These are phyloP conservation scores for Cynaeus angustus DNA, from an alignment of 2,888 invertebrate species.

Conservation along the genomic window DNA sequence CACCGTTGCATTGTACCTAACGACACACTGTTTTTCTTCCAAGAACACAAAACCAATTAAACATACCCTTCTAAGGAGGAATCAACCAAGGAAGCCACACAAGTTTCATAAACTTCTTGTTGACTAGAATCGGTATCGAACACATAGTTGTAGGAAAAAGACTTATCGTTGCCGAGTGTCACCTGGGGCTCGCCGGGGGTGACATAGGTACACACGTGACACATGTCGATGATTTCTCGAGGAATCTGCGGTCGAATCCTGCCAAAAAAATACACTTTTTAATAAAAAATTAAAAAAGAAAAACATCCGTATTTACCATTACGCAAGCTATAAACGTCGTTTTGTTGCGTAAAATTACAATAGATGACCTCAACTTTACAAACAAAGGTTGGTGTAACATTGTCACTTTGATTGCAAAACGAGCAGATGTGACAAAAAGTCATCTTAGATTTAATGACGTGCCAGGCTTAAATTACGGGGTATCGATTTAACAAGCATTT, in stretches of 20 bases:
- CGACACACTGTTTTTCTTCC: background rate
- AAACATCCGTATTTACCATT: background rate
- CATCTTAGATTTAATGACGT: too few species aligned
- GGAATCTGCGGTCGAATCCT: conserved; percentile 97
- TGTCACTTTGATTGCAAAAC: conserved; percentile 19
- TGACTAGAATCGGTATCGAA: conserved; percentile 88
- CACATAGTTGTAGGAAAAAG: conserved; percentile 97
- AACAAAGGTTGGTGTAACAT: conserved; percentile 19
- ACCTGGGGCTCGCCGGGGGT: conserved; percentile 93
- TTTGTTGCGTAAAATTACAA: background rate
- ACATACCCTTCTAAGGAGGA: conserved; percentile 91
- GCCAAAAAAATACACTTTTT: conserved; percentile 62
- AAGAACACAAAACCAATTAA: background rate
- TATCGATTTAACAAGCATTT: too few species aligned
- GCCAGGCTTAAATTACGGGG: too few species aligned
- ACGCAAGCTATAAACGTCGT: background rate
- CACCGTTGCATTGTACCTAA: conserved; percentile 92
- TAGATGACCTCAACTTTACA: conserved; percentile 31
- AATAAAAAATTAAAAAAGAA: background rate
- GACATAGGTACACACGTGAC: conserved; percentile 93
- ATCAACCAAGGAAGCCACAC: conserved; percentile 90
- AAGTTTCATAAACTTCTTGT: conserved; percentile 85
- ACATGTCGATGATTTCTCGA: conserved; percentile 94
- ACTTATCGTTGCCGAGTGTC: conserved; percentile 92
- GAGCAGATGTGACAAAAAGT: background rate